Evolutionary conservation across 2,888 invertebrate species (phyloP), one percentile per base, ranked within the genome.

Genomic region (Chironomus riparius): DNA sequence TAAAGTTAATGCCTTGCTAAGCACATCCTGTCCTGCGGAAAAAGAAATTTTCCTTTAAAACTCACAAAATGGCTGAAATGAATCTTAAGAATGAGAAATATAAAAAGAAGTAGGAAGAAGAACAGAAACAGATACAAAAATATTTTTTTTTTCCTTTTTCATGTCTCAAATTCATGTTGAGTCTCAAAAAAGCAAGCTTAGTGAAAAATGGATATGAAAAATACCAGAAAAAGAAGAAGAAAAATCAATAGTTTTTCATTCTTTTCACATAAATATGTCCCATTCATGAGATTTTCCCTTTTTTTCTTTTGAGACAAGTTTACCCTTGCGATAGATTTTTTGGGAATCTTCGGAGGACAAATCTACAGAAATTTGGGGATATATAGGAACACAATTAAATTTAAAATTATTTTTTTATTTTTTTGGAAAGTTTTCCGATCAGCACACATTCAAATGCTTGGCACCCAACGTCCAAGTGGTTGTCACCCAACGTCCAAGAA

Each of bases 161-260:
- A 38, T 38, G 38, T 38, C 38, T 38, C 2, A 18, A 18, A 56
- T 56, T 56, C 71, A 71, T 28, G 71, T 71, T 62, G 72, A 72
- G 72, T 6, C 72, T n/a, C 62, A 71, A 38, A 61, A 70, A 56
- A 61, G 62, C 61, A 72, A 72, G 72, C 72, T 72, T 56, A 47
- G 72, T 62, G 72, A 62, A 72, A 62, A 62, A 61, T 72, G 62
- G 72, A 72, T 72, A 62, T 38, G 28, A 72, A 56, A 72, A 50
- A 22, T 13, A 21, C 18, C 7, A 38, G 28, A 72, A 62, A 62
- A 12, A 22, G 62, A 72, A 24, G 7, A 48, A 10, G 62, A 38
- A 56, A 72, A 72, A 72, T 72, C 72, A 18, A 72, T 72, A 72
- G 72, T 72, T 72, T 50, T 61, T 72, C 28, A 38, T 61, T 56